Conservation (phyloP, 2,888 invertebrate genomes). For the Tetrapedia diversipes region DNA sequence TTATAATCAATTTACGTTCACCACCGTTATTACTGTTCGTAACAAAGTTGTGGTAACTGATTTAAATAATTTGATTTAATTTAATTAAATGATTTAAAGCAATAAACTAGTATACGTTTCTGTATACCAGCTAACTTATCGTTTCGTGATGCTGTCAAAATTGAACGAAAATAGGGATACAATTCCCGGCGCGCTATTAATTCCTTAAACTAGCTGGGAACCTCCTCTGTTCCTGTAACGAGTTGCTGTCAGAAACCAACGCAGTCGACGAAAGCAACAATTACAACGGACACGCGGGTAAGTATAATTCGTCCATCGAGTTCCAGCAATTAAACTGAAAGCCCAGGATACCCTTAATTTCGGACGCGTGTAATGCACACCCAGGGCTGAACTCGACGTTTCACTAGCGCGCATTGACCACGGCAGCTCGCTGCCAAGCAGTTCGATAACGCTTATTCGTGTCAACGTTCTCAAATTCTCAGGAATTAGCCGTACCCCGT, state of each 20-base stretch:
- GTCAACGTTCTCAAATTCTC: slow-evolving; percentile 41
- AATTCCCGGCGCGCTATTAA: not conserved
- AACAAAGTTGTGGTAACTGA: no score
- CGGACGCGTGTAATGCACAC: slow-evolving; percentile 13
- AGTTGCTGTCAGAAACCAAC: not conserved
- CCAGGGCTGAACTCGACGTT: slow-evolving; percentile 17
- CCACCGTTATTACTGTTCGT: no score
- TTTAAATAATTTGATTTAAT: no score
- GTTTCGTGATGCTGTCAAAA: no score
- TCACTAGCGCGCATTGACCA: slow-evolving; percentile 21
- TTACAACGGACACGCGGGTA: not conserved
- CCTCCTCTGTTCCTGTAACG: no score
- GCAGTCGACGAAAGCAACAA: not conserved
- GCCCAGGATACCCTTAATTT: slow-evolving; percentile 11
- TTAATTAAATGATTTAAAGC: no score
- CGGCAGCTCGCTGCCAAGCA: not conserved
- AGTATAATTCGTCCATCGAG: not conserved
- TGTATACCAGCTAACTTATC: no score
- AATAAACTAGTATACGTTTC: no score
- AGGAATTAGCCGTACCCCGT: slow-evolving; percentile 10
- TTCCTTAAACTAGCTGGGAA: not conserved
- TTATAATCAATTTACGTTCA: no score
- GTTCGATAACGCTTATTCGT: slow-evolving; percentile 33
- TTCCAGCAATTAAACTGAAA: slow-evolving; percentile 8
- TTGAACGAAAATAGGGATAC: no score